Evolutionary conservation across 2,888 invertebrate genomes (phyloP), one percentile per base, ranked within the genome.

Genomic region (Barypeithes pellucidus): DNA sequence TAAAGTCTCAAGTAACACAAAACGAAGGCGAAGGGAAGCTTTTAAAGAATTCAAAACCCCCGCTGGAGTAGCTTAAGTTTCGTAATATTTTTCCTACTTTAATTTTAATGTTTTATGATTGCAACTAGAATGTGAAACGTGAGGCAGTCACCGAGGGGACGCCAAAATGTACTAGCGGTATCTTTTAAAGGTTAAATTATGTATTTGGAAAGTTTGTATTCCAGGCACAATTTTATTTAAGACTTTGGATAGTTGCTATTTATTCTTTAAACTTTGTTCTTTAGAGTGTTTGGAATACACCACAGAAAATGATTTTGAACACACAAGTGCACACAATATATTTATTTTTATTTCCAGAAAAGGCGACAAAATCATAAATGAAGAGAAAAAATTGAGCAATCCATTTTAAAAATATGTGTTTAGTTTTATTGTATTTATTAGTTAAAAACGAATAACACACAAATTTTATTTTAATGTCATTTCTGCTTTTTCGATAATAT

Each of bases 1-100:
- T 81, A 82, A 81, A 79, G 78, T 82, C 78, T 82, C 77, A 77
- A 80, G 80, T 82, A 82, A 81, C 82, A 71, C 60, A 59, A 65
- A 59, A 45, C 36, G 63, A 33, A 60, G 67, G 62, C 62, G 59
- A 67, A 62, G 47, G 24, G 18, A 50, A 47, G 63, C 67, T 71
- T 72, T 72, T 75, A 71, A 75, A 75, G 71, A 75, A 71, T 75
- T 67, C 54, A 69, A 62, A 43, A 36, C 72, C 36, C 29, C 29
- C 41, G 65, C 60, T 45, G 63, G 41, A 71, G 67, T 59, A 75
- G 77, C 77, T 77, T 78, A 47, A 79, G 75, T 70, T 67, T 72
- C 73, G 41, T 45, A 33, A 33, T 47, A 63, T 63, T 47, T 63
- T 63, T 63, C 24, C 47, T 47, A 33, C 61, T 41, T 52, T 52